Conservation (phyloP, 2,888 invertebrate genomes). For the Amaurobius ferox region DNA sequence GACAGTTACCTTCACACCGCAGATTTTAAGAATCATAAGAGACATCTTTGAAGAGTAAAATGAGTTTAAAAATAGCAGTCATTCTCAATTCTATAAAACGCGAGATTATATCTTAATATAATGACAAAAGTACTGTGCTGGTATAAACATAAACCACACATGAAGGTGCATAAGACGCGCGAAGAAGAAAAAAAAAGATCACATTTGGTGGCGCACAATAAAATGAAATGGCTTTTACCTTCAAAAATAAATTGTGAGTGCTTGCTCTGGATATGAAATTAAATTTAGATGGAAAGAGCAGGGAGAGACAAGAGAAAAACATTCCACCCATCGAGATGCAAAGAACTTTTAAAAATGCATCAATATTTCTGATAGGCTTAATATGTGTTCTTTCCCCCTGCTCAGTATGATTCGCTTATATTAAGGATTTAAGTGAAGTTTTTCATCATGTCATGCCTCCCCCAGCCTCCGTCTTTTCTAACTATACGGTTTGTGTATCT, state of each 20-base stretch:
- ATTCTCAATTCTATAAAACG: neutral
- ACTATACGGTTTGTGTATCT: neutral
- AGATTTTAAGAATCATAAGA: neutral
- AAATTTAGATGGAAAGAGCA: constrained; percentile 39
- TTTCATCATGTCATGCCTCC: constrained; percentile 57
- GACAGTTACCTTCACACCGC: neutral
- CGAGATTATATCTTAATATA: constrained; percentile 52
- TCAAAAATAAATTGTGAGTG: constrained; percentile 33
- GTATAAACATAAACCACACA: neutral
- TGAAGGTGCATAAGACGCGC: neutral
- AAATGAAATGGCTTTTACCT: constrained; percentile 31
- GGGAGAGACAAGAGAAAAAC: neutral
- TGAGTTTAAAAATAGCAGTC: neutral
- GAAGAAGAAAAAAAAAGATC: neutral
- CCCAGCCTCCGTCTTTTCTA: neutral
- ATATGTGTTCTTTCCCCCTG: constrained; percentile 17
- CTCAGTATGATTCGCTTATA: constrained; percentile 17
- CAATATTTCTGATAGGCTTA: constrained; percentile 56
- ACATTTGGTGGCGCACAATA: constrained; percentile 22
- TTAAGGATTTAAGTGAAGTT: constrained; percentile 64
- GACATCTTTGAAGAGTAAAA: neutral
- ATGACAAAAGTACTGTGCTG: constrained; percentile 28
- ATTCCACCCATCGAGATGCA: neutral
- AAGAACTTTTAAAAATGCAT: constrained; percentile 36
- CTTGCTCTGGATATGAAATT: constrained; percentile 45